phyloP scores from a whole-genome alignment of 1,140 invertebrate genomes.

The Limonius californicus region DNA sequence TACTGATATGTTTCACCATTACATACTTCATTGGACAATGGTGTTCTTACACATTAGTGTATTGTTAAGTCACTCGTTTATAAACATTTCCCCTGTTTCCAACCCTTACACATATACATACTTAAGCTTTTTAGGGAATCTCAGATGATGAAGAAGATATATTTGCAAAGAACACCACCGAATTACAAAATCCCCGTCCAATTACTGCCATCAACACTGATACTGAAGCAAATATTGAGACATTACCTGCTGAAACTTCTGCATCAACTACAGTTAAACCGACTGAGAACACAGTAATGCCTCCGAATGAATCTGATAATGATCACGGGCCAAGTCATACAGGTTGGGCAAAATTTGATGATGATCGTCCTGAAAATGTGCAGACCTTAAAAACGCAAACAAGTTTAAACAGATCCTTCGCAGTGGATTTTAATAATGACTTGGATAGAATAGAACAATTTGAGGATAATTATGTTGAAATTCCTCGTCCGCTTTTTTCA shows the following conservation, averaged over 20 bases:
- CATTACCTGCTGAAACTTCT: neutral
- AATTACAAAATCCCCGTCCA: constrained; percentile 36
- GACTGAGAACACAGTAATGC: neutral
- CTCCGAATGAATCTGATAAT: neutral
- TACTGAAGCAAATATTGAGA: neutral
- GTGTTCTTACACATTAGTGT: too few relatives aligned
- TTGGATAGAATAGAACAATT: constrained; percentile 17
- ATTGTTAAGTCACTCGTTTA: too few relatives aligned
- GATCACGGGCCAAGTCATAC: neutral
- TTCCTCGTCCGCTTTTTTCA: constrained; percentile 35
- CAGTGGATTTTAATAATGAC: constrained; percentile 6
- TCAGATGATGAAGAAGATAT: constrained; percentile 42
- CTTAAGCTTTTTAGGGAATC: constrained; percentile 25
- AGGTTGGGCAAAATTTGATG: constrained; percentile 14
- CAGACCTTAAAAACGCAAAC: neutral
- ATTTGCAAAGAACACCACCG: constrained; percentile 36
- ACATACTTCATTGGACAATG: too few relatives aligned
- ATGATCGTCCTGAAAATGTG: neutral
- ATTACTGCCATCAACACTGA: constrained; percentile 20
- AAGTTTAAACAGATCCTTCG: constrained; percentile 6
- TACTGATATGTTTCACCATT: too few relatives aligned
- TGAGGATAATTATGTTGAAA: constrained; percentile 15
- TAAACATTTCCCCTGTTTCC: too few relatives aligned
- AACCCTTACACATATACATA: too few relatives aligned
- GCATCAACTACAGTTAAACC: neutral